phyloP scores from a whole-genome alignment of 1,140 invertebrate species.

The Polyergus mexicanus region DNA sequence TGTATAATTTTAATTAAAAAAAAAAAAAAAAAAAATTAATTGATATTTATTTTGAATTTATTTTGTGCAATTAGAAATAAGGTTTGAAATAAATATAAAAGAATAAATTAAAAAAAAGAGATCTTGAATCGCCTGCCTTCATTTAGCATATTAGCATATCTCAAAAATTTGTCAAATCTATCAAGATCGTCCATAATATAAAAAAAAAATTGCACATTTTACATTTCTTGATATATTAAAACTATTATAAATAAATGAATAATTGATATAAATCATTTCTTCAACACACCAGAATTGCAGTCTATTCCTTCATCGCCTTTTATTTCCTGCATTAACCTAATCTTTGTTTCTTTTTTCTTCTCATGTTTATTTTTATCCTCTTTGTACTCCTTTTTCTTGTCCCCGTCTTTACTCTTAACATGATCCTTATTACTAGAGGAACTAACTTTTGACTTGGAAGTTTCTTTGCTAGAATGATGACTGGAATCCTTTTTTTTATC shows the following conservation, averaged over 20 bases:
- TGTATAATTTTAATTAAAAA: too few species aligned
- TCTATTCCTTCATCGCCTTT: slow-evolving; percentile 88
- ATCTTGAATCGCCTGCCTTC: background rate
- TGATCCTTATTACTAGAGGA: slow-evolving; percentile 85
- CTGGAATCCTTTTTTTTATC: slow-evolving; percentile 82
- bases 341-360: slow-evolving; percentile 62
- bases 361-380: slow-evolving; percentile 65
- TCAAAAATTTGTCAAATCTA: background rate
- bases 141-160: too few species aligned
- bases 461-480: slow-evolving; percentile 80
- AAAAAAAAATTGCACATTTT: background rate
- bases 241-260: slow-evolving; percentile 28
- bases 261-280: slow-evolving; percentile 1
- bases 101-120: background rate
- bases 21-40: too few species aligned
- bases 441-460: slow-evolving; percentile 78
- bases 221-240: slow-evolving; percentile 12
- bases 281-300: slow-evolving; percentile 87
- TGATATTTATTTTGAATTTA: too few species aligned
- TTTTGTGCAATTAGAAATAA: background rate
- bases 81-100: background rate
- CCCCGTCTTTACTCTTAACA: slow-evolving; percentile 84
- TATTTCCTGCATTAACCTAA: slow-evolving; percentile 81
- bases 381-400: slow-evolving; percentile 76
- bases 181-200: background rate